Evolutionary conservation across 2,888 invertebrate species (phyloP).

Genomic region (Eupeodes latifasciatus): DNA sequence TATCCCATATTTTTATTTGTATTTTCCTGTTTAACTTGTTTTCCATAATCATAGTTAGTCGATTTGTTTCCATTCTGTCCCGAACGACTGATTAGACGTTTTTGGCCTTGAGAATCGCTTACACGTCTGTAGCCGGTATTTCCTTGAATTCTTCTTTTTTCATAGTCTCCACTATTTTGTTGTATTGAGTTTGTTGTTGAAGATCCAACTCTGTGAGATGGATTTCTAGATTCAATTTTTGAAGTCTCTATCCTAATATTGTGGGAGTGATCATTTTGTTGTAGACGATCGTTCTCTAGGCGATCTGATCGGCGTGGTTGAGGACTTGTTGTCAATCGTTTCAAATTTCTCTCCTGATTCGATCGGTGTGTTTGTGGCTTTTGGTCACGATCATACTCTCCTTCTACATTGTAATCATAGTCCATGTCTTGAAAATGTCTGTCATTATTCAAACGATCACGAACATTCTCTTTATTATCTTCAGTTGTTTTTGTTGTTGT

Average conservation of each 20-base stretch:
- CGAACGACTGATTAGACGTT: slow-evolving; percentile 21
- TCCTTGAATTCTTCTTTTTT: slow-evolving; percentile 16
- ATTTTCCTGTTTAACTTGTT: slow-evolving; percentile 1
- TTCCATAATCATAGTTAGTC: slow-evolving; percentile 40
- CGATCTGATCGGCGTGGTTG: background rate
- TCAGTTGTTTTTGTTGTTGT: background rate
- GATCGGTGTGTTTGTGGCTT: slow-evolving; percentile 8
- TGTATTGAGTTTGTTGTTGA: slow-evolving; percentile 3
- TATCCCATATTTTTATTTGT: slow-evolving; percentile 4
- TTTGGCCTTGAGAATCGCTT: slow-evolving; percentile 4
- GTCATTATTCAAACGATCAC: background rate
- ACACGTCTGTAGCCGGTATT: background rate
- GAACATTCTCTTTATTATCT: background rate
- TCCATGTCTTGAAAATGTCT: slow-evolving; percentile 38
- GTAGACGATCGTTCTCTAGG: background rate
- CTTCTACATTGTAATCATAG: slow-evolving; percentile 35
- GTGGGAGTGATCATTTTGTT: slow-evolving; percentile 17
- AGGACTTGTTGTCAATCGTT: background rate
- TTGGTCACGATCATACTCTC: slow-evolving; percentile 10
- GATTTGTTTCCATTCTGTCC: slow-evolving; percentile 43
- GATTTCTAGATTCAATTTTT: background rate
- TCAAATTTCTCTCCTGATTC: background rate
- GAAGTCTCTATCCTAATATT: background rate
- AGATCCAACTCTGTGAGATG: background rate
- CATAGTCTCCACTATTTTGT: slow-evolving; percentile 9